A percentile compares a stretch with the other conserved stretches of the same genome.
These are phyloP conservation scores for Antechinus flavipes DNA, from an alignment of 2,113 vertebrate genomes.

Conservation along the genomic window DNA sequence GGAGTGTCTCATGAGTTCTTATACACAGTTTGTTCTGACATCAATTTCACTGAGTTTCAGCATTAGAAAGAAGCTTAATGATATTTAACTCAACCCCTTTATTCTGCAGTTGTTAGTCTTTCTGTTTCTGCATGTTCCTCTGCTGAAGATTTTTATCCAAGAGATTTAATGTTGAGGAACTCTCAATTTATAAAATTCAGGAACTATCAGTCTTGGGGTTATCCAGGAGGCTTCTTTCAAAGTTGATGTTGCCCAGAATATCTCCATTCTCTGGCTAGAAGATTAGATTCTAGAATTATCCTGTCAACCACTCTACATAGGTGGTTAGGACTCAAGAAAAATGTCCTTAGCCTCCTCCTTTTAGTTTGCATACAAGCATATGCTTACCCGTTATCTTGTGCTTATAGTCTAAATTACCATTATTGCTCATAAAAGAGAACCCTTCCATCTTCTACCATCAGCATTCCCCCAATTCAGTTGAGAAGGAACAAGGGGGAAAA, in stretches of 20 bases:
- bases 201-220: background rate
- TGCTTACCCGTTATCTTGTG: background rate
- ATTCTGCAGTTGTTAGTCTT: background rate
- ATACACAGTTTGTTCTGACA: background rate
- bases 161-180: background rate
- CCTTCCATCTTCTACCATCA: background rate
- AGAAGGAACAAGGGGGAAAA: background rate
- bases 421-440: background rate
- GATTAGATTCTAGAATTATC: background rate
- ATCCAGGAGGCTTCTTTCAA: background rate
- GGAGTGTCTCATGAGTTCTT: background rate
- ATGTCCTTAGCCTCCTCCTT: background rate
- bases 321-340: background rate
- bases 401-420: background rate
- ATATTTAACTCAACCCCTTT: background rate
- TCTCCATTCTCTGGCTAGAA: background rate
- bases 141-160: background rate
- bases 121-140: background rate
- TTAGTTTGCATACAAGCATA: background rate
- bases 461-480: background rate
- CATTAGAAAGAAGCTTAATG: background rate
- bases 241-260: background rate
- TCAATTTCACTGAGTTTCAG: background rate
- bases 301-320: background rate
- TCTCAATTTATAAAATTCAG: background rate